Conservation (phyloP, 2,113 vertebrate genomes). For the Myiagra hebetior region DNA sequence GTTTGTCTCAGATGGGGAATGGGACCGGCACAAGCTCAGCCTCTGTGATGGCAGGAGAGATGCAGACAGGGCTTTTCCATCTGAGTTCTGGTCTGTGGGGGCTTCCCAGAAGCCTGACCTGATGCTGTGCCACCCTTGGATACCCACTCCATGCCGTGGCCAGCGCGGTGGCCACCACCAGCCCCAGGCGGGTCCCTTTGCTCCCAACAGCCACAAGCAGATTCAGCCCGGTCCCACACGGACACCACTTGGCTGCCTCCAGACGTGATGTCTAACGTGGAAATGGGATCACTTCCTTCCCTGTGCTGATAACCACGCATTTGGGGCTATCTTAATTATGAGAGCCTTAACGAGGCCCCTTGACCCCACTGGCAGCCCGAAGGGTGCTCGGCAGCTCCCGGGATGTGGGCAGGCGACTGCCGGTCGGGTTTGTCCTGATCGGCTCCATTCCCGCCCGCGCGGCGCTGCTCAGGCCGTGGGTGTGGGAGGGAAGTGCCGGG, state of each 20-base stretch:
- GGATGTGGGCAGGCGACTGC: neutral
- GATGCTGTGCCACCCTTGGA: neutral
- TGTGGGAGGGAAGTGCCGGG: accelerated
- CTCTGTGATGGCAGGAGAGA: neutral
- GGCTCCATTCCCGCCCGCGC: neutral
- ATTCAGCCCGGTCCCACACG: accelerated
- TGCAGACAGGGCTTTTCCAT: neutral
- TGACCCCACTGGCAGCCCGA: accelerated
- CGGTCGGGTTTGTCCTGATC: neutral
- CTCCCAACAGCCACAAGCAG: accelerated
- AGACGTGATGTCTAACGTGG: accelerated
- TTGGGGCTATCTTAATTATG: neutral
- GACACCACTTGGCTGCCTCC: neutral
- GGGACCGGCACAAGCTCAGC: neutral
- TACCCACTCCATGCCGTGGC: accelerated
- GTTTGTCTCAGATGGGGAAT: neutral
- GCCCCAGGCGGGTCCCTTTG: neutral
- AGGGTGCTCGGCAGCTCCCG: neutral
- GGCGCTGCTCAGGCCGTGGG: accelerated
- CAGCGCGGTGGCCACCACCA: accelerated
- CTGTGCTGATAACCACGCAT: neutral
- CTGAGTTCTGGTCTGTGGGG: neutral
- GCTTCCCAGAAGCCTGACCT: accelerated
- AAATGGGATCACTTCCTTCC: neutral
- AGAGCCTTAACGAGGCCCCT: neutral